Base-by-base conservation (phyloP, 2,888 invertebrate genomes). In the Dryobota labecula region DNA sequence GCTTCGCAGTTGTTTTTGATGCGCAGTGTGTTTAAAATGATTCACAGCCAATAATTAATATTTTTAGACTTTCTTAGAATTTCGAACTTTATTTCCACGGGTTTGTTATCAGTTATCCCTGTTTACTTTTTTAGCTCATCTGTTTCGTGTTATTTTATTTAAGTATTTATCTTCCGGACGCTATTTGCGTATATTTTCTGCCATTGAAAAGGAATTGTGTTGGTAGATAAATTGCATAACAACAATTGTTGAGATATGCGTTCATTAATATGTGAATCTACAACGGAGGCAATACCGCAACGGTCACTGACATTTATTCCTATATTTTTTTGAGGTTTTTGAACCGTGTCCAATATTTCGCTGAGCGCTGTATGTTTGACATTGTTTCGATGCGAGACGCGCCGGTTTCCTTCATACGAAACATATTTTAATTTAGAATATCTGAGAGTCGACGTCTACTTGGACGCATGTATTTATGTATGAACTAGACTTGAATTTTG, bases 291-390 rank as follows among this genome's bases (percentile, higher is more conserved):
- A 84, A 84, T 85, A 86, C 86, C 76, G 78, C 85, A 58, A 41
- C 88, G 90, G 90, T 88, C 90, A 82, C 87, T 89, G 90, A 90
- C 91, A 89, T 80, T 88, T 80, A 85, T 87, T 84, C 76, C 78
- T 87, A 76, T 49, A 83, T 84, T 33, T 86, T 81, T 81, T 83
- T 81, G 76, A 74, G 80, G 86, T 80, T 85, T 78, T 89, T 89
- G 89, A 89, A 89, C 72, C 27, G 73, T 81, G 77, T 86, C 88
- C 90, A 88, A 88, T 80, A 83, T 73, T 75, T 72, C 11, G 66
- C 56, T 76, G 60, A 36, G 61, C 80, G 68, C 45, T 67, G 18
- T 76, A 70, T 70, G 70, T 81, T 78, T 80, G 77, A 72, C 78
- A 79, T 78, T 73, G 77, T 84, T 75, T 60, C 73, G 68, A 57